phyloP scores from a whole-genome alignment of 1,140 invertebrate genomes.

The Papilio polyxenes region DNA sequence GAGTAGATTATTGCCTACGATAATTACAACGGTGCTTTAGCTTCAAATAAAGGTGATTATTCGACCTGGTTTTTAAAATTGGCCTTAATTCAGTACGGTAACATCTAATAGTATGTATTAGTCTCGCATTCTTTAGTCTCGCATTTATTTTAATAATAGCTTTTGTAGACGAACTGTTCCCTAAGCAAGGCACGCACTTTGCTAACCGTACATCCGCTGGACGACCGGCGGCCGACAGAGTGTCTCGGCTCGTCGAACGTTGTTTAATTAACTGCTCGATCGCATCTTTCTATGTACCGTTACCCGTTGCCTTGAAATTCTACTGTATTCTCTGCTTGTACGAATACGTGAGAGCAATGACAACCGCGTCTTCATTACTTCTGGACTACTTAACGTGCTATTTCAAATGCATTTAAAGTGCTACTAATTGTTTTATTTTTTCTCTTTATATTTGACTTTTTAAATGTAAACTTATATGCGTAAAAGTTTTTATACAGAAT shows the following conservation, averaged over 20 bases:
- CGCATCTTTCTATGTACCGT: slow-evolving; percentile 12
- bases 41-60: not conserved
- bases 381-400: not conserved
- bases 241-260: slow-evolving; percentile 33
- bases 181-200: slow-evolving; percentile 21
- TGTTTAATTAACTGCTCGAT: slow-evolving; percentile 39
- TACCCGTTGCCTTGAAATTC: slow-evolving; percentile 21
- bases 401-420: not conserved
- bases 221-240: not conserved
- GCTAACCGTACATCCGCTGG: slow-evolving; percentile 32
- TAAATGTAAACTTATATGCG: not conserved
- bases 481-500: not conserved
- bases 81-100: not conserved
- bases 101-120: not conserved
- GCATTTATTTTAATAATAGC: slow-evolving; percentile 20
- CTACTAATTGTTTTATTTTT: not conserved
- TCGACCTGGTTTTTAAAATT: slow-evolving; percentile 12
- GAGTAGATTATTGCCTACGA: not conserved
- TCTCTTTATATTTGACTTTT: not conserved
- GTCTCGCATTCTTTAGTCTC: slow-evolving; percentile 5
- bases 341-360: slow-evolving; percentile 32
- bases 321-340: slow-evolving; percentile 36
- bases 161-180: slow-evolving; percentile 6
- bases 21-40: not conserved
- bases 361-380: not conserved